A percentile compares a stretch with the other conserved stretches of the same genome.
phyloP scores from a whole-genome alignment of 2,888 invertebrate genomes.

The Sclerodermus sp. region DNA sequence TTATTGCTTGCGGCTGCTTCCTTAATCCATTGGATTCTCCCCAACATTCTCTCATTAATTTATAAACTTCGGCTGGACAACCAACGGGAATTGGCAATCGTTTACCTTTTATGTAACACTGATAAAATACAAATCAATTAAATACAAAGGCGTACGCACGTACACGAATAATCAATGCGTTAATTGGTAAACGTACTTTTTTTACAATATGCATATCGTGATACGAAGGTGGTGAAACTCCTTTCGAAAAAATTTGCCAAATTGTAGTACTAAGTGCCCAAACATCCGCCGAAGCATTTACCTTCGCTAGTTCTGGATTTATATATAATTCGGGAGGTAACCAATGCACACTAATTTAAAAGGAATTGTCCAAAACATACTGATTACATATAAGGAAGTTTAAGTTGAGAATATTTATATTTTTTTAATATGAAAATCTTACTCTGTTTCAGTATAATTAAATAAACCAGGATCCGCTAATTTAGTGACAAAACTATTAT shows the following conservation, averaged over 20 bases:
- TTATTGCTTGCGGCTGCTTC: slow-evolving; percentile 81
- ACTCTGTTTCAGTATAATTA: slow-evolving; percentile 63
- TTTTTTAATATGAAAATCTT: slow-evolving; percentile 52
- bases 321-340: slow-evolving; percentile 82
- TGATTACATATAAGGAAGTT: not conserved
- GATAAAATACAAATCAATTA: slow-evolving; percentile 24
- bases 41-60: slow-evolving; percentile 82
- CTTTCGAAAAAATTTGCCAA: slow-evolving; percentile 89
- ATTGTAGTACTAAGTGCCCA: slow-evolving; percentile 92
- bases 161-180: not conserved
- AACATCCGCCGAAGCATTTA: slow-evolving; percentile 75
- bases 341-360: slow-evolving; percentile 78
- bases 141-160: slow-evolving; percentile 3
- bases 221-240: slow-evolving; percentile 58
- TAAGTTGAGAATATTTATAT: not conserved
- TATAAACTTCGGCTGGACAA: slow-evolving; percentile 77
- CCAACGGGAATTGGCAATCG: slow-evolving; percentile 67
- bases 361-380: not conserved
- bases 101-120: slow-evolving; percentile 72
- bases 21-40: slow-evolving; percentile 69
- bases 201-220: slow-evolving; percentile 49
- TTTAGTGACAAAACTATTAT: slow-evolving; percentile 73
- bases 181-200: slow-evolving; percentile 38
- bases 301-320: slow-evolving; percentile 69
- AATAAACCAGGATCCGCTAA: slow-evolving; percentile 80